phyloP scores from a whole-genome alignment of 2,888 invertebrate genomes.

The Bembecia ichneumoniformis region DNA sequence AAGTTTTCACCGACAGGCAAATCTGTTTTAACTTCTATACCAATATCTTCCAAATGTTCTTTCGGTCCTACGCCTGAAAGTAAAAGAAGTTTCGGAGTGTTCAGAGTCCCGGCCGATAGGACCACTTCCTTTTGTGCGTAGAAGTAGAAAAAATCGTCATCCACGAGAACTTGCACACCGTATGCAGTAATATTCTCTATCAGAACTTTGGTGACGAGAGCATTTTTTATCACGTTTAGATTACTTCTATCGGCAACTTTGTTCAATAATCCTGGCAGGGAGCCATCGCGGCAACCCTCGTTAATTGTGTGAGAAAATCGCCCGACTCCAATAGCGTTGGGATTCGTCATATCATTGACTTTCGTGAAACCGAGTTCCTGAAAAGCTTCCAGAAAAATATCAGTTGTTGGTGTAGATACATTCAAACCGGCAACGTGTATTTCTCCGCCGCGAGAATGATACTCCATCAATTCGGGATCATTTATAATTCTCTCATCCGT shows the following conservation, averaged over 20 bases:
- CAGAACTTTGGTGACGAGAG: conserved; percentile 36
- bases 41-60: conserved; percentile 26
- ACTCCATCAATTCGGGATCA: conserved; percentile 30
- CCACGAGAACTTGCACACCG: conserved; percentile 28
- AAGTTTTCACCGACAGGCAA: conserved; percentile 50
- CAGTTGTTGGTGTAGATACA: conserved; percentile 21
- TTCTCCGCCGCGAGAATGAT: conserved; percentile 39
- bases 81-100: conserved; percentile 45
- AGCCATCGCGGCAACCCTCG: conserved; percentile 38
- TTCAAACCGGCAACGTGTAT: conserved; percentile 41
- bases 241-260: conserved; percentile 22
- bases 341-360: conserved; percentile 35
- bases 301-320: conserved; percentile 48
- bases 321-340: conserved; percentile 37
- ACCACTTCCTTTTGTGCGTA: conserved; percentile 41
- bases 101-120: conserved; percentile 48
- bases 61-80: conserved; percentile 51
- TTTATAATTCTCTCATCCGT: conserved; percentile 40
- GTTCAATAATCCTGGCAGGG: conserved; percentile 39
- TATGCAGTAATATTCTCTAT: conserved; percentile 28
- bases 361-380: conserved; percentile 37
- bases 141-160: conserved; percentile 22
- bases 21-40: conserved; percentile 30
- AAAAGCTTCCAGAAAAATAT: conserved; percentile 37
- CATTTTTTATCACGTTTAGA: conserved; percentile 33